Evolutionary conservation across 1,140 invertebrate genomes (phyloP).

Genomic region (Macrobrachium nipponense): DNA sequence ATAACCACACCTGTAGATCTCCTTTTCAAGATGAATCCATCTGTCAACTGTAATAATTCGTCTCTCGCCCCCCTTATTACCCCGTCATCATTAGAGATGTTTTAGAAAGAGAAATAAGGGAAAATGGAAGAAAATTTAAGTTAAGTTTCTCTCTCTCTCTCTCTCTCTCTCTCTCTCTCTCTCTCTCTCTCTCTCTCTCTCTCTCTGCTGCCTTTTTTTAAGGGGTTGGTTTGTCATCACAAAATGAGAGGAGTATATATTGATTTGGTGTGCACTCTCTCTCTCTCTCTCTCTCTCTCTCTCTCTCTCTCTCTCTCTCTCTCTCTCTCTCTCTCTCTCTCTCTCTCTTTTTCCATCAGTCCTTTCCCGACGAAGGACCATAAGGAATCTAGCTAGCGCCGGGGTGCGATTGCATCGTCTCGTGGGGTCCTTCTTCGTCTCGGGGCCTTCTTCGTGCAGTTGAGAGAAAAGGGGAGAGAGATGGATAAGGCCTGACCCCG

Average conservation of each 20-base stretch:
- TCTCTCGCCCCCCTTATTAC: no score
- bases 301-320: neutral
- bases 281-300: no score
- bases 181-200: constrained; percentile 2
- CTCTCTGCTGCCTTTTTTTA: no score
- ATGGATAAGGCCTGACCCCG: neutral
- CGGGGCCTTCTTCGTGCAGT: neutral
- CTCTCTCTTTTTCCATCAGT: neutral
- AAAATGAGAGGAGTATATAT: no score
- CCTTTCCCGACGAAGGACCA: neutral
- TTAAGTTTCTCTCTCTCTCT: neutral
- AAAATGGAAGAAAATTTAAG: neutral
- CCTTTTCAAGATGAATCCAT: no score
- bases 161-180: neutral
- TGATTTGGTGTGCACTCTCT: no score
- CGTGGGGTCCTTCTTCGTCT: neutral
- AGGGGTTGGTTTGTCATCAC: no score
- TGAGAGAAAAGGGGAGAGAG: neutral
- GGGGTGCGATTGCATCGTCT: neutral
- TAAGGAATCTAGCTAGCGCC: no score
- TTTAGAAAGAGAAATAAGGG: no score
- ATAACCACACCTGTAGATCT: no score
- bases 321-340: neutral
- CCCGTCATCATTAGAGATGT: no score
- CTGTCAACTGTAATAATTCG: no score